Evolutionary conservation across 2,888 invertebrate genomes (phyloP), one percentile per base, ranked within the genome.

Genomic region (Aporophyla nigra): DNA sequence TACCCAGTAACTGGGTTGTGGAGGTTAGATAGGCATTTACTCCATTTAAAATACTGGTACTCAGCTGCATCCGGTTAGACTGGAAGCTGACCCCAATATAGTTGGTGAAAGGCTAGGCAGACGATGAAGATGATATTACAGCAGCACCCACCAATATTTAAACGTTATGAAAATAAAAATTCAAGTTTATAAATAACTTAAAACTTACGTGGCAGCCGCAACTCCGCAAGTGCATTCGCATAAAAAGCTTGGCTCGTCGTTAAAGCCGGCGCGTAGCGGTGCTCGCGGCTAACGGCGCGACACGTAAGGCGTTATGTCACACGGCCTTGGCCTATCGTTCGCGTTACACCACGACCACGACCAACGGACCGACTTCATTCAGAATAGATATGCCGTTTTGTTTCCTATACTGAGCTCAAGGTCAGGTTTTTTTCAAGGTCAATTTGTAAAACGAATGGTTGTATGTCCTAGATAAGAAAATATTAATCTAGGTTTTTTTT

Each of bases 261-360:
- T 88, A 86, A 80, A 86, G 69, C 71, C 73, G 74, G 71, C 40
- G 40, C 61, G 74, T 86, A 86, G 88, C 86, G 86, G 86, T 86
- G 85, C 86, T 78, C 82, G 80, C 76, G 82, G 72, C 82, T 88
- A 87, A 89, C 88, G 89, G 87, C 78, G 88, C 86, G 83, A 84
- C 88, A 86, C 91, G 90, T 90, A 91, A 92, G 85, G 88, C 86
- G 86, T 92, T 92, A 91, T 92, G 92, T 92, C 91, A 91, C 89
- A 78, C 94, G 96, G 94, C 96, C 96, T 96, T 96, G 96, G 95
- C 95, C 95, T 94, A 95, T 94, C 96, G 93, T 92, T 93, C 86
- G 87, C 83, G 89, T 91, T 91, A 91, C 92, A 88, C 88, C 87
- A 88, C 90, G 86, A 88, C 88, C 87, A 88, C 90, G 86, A 88